phyloP scores from a whole-genome alignment of 1,140 invertebrate species.

The Steinernema khuongi region DNA sequence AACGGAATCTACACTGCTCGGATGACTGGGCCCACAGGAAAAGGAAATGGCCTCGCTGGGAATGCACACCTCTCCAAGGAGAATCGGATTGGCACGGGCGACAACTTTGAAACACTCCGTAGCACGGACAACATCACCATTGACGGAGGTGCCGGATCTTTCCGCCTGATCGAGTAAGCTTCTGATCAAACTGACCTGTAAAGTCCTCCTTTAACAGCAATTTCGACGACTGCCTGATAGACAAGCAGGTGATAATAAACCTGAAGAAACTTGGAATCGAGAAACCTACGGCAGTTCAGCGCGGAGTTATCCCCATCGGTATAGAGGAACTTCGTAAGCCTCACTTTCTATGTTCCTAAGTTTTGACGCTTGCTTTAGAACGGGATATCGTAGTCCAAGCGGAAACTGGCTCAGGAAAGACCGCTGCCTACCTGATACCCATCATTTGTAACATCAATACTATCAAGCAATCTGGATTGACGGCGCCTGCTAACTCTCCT shows the following conservation, averaged over 20 bases:
- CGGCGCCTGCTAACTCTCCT: not conserved
- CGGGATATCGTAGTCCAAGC: not conserved
- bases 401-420: not conserved
- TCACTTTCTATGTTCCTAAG: not conserved
- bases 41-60: not conserved
- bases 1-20: not conserved
- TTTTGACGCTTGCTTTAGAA: not conserved
- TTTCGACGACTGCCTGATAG: not conserved
- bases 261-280: not conserved
- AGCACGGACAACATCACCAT: not conserved
- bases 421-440: not conserved
- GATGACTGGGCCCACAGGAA: not conserved
- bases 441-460: not conserved
- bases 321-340: not conserved
- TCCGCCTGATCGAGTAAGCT: not conserved
- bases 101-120: not conserved
- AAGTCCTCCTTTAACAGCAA: not conserved
- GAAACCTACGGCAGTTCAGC: not conserved
- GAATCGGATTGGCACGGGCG: constrained; percentile 1
- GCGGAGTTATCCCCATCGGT: not conserved
- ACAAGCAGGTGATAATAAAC: not conserved
- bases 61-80: not conserved
- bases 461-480: not conserved
- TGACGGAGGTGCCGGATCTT: not conserved
- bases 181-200: not conserved